A percentile compares a stretch with the other conserved stretches of the same genome.
phyloP scores from a whole-genome alignment of 2,797 vertebrate genomes.

The Dryobates pubescens region DNA sequence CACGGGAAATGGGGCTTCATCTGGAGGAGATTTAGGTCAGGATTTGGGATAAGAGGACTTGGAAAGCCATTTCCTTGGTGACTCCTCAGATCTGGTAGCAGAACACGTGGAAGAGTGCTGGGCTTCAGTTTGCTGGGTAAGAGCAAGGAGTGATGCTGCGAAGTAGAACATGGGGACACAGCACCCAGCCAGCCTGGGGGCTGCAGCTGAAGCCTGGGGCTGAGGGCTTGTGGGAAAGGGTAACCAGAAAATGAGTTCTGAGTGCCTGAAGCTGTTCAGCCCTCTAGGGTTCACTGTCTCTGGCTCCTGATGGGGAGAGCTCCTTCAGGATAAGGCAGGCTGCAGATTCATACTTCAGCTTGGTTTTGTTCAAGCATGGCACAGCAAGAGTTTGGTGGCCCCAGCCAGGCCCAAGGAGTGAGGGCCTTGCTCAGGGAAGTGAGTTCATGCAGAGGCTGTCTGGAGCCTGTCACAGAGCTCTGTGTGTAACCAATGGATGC shows the following conservation, averaged over 20 bases:
- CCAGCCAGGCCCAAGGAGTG: no score
- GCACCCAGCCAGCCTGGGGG: not conserved
- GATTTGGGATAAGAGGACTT: not conserved
- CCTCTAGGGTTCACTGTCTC: not conserved
- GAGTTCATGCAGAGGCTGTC: no score
- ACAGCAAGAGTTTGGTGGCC: no score
- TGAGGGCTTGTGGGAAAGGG: not conserved
- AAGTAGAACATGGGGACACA: not conserved
- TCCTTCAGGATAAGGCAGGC: not conserved
- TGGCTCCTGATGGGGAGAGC: not conserved
- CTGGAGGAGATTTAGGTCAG: slow-evolving; percentile 7
- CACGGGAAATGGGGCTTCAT: not conserved
- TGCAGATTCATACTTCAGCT: not conserved
- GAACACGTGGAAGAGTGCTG: not conserved
- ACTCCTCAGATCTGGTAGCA: not conserved
- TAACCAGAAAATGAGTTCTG: not conserved
- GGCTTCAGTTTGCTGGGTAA: not conserved
- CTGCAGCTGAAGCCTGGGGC: not conserved
- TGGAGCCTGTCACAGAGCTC: not conserved
- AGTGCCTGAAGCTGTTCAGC: not conserved
- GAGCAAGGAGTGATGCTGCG: not conserved
- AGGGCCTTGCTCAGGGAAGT: no score
- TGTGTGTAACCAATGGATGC: not conserved
- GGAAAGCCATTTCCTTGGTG: not conserved
- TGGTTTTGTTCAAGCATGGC: not conserved